phyloP scores from a whole-genome alignment of 2,113 vertebrate species.

The Orientallactaga bullata region DNA sequence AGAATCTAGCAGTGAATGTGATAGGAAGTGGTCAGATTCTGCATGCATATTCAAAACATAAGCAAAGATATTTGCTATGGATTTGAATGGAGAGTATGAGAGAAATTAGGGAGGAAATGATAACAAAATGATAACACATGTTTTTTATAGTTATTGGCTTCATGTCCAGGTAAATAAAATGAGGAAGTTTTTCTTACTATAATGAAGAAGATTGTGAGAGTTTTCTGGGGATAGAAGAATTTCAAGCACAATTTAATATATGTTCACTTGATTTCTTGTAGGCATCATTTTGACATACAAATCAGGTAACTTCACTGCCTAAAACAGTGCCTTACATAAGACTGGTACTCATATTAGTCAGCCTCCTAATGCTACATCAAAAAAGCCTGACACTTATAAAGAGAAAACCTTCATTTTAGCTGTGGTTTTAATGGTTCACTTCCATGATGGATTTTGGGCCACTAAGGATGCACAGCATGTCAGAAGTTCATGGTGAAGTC shows the following conservation, averaged over 20 bases:
- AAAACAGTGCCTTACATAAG: neutral
- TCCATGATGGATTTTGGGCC: neutral
- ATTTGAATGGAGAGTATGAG: neutral
- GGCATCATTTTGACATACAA: slow-evolving; percentile 14
- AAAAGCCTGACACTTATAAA: neutral
- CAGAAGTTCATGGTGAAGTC: neutral
- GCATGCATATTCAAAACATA: neutral
- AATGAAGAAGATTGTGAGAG: neutral
- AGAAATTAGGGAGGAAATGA: no score
- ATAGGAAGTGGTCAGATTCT: neutral
- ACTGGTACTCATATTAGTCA: neutral
- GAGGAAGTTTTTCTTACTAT: neutral
- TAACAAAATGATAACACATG: neutral
- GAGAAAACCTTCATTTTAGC: neutral
- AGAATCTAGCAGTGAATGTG: neutral
- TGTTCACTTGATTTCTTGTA: neutral
- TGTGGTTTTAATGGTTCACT: neutral
- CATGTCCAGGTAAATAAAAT: neutral
- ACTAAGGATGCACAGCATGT: neutral
- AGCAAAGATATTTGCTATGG: neutral
- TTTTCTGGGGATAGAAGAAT: neutral
- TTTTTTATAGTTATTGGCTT: neutral
- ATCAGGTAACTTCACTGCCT: neutral
- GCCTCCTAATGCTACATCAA: neutral
- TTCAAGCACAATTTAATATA: neutral